Evolutionary conservation across 1,140 invertebrate species (phyloP), one percentile per base, ranked within the genome.

Genomic region (Aphaenogaster floridana): DNA sequence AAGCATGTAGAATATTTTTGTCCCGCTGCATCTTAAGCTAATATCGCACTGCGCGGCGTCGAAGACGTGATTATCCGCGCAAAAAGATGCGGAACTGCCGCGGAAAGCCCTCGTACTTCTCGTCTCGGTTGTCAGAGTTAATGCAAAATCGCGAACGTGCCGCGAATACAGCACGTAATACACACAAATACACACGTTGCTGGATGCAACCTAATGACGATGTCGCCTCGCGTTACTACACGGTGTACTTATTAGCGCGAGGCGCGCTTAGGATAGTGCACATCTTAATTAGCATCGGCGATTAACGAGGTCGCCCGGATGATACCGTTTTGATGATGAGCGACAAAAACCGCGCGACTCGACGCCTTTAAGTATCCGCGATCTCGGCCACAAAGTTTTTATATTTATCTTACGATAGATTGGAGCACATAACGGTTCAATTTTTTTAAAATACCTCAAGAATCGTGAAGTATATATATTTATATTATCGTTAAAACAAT

Each of bases 281-380:
- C 88, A 84, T 78, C 88, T 90, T 90, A 90, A 90, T 90, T 84
- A 69, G 83, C 71, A 77, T 86, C 76, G 84, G 2, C 69, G 61
- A 63, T 61, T 71, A 84, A 84, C 69, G 69, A 84, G 80, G 69
- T 76, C 57, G 45, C 34, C 45, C 28, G 57, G 11, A 72, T 17
- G 39, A 83, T 83, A 74, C 80, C 54, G 80, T 76, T 84, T 50
- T 57, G 80, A 84, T 45, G 54, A 63, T 50, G 68, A 50, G 54
- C 80, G 34, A 50, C 17, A 59, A 72, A 80, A 57, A 45, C 17
- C 15, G 3, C 7, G 39, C 34, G 57, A 36, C 17, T 79, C 13
- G 39, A 45, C 11, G 54, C 13, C 45, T 21, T n/a, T 15, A 45
- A 21, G 54, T 54, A 17, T 74, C 50, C 15, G 1, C 15, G 15